A percentile compares a stretch with the other conserved stretches of the same genome.
Conservation (phyloP, 2,113 vertebrate species). For the Chamaetylas fuelleborni region DNA sequence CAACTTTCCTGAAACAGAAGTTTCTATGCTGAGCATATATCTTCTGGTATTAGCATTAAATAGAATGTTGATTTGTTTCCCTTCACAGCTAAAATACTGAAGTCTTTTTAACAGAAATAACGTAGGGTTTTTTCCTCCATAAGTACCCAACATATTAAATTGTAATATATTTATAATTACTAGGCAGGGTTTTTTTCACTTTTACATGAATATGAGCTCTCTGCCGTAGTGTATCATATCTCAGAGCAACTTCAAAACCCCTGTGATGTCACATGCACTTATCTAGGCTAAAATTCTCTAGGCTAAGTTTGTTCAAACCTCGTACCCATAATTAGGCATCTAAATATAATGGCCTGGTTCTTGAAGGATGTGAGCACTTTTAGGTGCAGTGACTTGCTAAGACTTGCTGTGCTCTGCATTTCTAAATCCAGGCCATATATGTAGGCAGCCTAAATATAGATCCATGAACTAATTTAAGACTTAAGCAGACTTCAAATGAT, state of each 20-base stretch:
- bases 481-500: background rate
- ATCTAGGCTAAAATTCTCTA: background rate
- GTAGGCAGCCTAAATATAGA: constrained; percentile 46
- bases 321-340: background rate
- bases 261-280: background rate
- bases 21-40: constrained; percentile 38
- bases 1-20: constrained; percentile 34
- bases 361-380: background rate
- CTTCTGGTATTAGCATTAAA: constrained; percentile 16
- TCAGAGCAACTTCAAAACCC: background rate
- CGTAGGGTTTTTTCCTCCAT: background rate
- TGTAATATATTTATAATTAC: background rate
- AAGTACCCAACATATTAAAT: background rate
- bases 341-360: constrained; percentile 52
- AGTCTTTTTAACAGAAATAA: background rate
- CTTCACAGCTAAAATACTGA: background rate
- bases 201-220: background rate
- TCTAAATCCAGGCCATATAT: constrained; percentile 49
- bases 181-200: background rate
- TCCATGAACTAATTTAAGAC: background rate
- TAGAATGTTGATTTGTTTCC: constrained; percentile 29
- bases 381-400: background rate
- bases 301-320: background rate
- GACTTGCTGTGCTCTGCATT: constrained; percentile 31
- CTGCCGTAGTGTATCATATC: background rate